Percentiles rank a stretch among this genome's conserved stretches.
phyloP scores from a whole-genome alignment of 2,113 vertebrate species.

The Physeter macrocephalus region DNA sequence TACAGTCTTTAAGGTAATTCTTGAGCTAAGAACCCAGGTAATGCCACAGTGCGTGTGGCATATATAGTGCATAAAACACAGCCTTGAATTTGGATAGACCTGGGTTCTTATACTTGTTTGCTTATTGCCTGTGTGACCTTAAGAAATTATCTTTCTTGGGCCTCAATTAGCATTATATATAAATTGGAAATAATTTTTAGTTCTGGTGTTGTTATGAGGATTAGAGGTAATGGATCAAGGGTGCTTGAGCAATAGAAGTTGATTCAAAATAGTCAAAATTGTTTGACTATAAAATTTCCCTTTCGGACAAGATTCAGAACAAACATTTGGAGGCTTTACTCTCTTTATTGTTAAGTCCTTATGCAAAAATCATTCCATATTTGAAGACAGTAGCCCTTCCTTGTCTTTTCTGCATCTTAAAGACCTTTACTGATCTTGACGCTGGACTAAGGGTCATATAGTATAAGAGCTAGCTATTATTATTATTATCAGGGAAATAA shows the following conservation, averaged over 20 bases:
- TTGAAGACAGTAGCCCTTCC: neutral
- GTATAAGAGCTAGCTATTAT: neutral
- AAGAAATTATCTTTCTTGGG: neutral
- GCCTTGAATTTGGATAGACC: neutral
- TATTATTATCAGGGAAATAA: neutral
- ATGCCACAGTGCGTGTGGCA: neutral
- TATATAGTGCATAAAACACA: neutral
- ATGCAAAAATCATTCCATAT: neutral
- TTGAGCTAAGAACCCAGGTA: neutral
- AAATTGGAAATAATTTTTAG: neutral
- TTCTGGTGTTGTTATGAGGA: neutral
- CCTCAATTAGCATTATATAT: neutral
- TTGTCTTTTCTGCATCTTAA: neutral
- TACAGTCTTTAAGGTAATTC: neutral
- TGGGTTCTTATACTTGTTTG: neutral
- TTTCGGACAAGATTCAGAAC: neutral
- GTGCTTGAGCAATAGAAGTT: neutral
- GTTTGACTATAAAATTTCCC: neutral
- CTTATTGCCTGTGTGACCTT: neutral
- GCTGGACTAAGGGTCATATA: neutral
- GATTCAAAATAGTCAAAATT: neutral
- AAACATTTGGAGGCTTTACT: neutral
- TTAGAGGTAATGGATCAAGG: neutral
- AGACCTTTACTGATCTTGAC: neutral
- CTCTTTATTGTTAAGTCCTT: neutral